Evolutionary conservation across 2,797 vertebrate genomes (phyloP), one percentile per base, ranked within the genome.

Genomic region (Lateolabrax maculatus): DNA sequence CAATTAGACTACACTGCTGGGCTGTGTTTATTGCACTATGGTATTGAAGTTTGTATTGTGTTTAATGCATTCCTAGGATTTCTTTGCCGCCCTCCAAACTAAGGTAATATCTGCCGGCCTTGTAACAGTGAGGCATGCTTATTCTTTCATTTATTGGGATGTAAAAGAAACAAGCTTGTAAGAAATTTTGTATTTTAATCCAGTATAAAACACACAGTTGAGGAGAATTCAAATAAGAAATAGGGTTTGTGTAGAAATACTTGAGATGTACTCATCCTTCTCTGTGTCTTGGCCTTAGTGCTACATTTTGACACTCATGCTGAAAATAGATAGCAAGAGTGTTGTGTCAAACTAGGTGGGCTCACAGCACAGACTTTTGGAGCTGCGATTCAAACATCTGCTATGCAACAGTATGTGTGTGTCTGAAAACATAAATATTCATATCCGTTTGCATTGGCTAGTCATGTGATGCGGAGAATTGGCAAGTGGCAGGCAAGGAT

Each of bases 341-440:
- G 82, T 80, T 87, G 80, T 85, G 76, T 86, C 67, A 70, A 88
- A 82, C 79, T 80, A 87, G 81, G 73, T 90, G 83, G 76, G 85
- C 89, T 92, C 70, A 74, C 80, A 80, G 73, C 77, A 68, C 78
- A 88, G 79, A 51, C 67, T 80, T 64, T 64, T 41, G 1, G 67
- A 84, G 75, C 80, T 85, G 83, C 65, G 75, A 85, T 86, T 84
- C 79, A 78, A 88, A 90, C 88, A 90, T 89, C 84, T 87, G 83
- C 76, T 86, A 70, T 82, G 67, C 81, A 85, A 81, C 15, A 12
- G 60, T 71, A 83, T 79, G 77, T 71, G 60, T 82, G 63, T 82
- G 63, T 65, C 57, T 68, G 49, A 39, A 56, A 85, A 73, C 52
- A 83, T 76, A 65, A 84, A 85, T 56, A 70, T 53, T 78, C 49